Base-by-base conservation (phyloP, 2,888 invertebrate species). In the Cordilura impudica region DNA sequence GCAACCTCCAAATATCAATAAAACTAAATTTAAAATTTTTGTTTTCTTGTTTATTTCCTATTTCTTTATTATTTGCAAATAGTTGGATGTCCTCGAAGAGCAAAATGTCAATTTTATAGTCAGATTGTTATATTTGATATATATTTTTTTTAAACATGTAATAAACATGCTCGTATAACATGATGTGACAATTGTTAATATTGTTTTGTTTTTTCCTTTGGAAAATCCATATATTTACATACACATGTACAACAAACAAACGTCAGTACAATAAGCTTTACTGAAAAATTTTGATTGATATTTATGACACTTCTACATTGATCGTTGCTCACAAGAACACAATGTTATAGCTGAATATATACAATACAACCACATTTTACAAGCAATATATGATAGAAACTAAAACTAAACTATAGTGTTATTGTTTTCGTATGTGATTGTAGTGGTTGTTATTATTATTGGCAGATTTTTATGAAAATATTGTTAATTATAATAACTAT, bases 211-310 rank as follows among this genome's bases (percentile, higher is more conserved):
- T 16, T 51, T 53, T 12, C 31, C 31, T 23, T 58, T 58, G 29
- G 7, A 12, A 43, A 43, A 43, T 43, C 43, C 16, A 14, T 16
- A 14, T 5, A 4, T 26, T 21, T 31, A 39, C 39, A 26, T 26
- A 31, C 4, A 47, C 56, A 43, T 53, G n/a, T 35, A 31, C 8
- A 0, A 58, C 56, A 56, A 39, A 26, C 8, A 51, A n/a, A 2
- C 6, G 31, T 21, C 12, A 19, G 26, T 47, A 7, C 31, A 31
- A 63, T 66, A 29, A 54, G 43, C 35, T 65, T 58, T 35, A 49
- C 54, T 56, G 49, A 78, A 18, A 14, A 35, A 39, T 67, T 73
- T 73, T 78, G 78, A 78, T 78, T 78, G 78, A 78, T 78, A 73
- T 67, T 56, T 65, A 51, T 73, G 73, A 56, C 69, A 73, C 14